These are phyloP conservation scores for Selene dorsalis DNA, from an alignment of 2,797 vertebrate species.

Conservation along the genomic window DNA sequence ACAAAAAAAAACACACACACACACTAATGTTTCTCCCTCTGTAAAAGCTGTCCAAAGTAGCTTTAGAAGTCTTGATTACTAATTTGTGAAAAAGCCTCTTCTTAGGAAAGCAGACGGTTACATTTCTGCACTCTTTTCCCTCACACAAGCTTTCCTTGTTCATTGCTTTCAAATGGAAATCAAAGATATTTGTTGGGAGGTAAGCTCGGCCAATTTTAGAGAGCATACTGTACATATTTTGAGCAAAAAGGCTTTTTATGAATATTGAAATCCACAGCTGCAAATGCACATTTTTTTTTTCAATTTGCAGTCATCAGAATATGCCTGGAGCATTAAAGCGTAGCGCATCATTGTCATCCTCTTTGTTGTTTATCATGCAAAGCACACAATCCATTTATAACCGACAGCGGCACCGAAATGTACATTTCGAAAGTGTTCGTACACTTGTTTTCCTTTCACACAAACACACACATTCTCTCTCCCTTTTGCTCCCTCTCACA, in stretches of 20 bases:
- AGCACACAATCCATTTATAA: constrained; percentile 72
- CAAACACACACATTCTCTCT: constrained; percentile 29
- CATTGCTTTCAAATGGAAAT: constrained; percentile 68
- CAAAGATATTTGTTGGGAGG: constrained; percentile 69
- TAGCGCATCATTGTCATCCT: constrained; percentile 63
- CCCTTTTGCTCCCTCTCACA: background rate
- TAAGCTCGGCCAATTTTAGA: constrained; percentile 65
- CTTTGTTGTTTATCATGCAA: constrained; percentile 73
- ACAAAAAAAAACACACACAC: constrained; percentile 6
- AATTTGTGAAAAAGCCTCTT: constrained; percentile 55
- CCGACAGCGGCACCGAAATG: constrained; percentile 41
- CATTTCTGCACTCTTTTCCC: constrained; percentile 46
- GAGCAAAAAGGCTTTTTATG: constrained; percentile 67
- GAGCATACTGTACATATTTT: constrained; percentile 60
- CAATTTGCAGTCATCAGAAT: constrained; percentile 74
- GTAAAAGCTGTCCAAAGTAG: constrained; percentile 31
- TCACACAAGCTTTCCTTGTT: constrained; percentile 44
- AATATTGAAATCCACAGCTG: constrained; percentile 68
- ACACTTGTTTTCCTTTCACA: constrained; percentile 46
- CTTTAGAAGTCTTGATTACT: constrained; percentile 51
- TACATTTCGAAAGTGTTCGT: constrained; percentile 58
- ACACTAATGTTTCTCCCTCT: constrained; percentile 6
- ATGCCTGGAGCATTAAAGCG: constrained; percentile 70
- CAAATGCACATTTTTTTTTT: constrained; percentile 55
- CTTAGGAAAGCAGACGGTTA: constrained; percentile 47